A percentile compares a stretch with the other conserved stretches of the same genome.
Evolutionary conservation across 64 coral and sea anemone species (phyloP).

Genomic region (Anthopleura sola): DNA sequence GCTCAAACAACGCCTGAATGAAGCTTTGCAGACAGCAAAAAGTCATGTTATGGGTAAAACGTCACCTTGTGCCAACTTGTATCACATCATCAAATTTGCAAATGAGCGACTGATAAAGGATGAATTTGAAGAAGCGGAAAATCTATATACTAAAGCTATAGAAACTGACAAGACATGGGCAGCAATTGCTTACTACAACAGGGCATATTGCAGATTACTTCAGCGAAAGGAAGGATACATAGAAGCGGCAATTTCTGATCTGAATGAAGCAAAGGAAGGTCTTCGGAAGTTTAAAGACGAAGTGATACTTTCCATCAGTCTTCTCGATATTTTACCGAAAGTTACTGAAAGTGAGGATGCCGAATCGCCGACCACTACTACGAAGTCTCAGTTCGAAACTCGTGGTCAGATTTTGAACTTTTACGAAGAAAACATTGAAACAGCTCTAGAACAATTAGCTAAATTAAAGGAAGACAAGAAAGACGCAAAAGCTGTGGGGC

Average conservation of each 20-base stretch:
- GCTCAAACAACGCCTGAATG: neutral
- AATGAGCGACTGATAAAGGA: neutral
- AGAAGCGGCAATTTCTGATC: neutral
- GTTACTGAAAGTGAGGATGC: neutral
- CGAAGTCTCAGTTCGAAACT: neutral
- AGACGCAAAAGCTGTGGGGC: neutral
- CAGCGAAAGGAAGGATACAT: conserved; percentile 7
- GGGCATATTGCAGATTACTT: conserved; percentile 20
- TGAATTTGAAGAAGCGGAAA: neutral
- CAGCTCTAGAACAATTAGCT: neutral
- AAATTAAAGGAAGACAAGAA: neutral
- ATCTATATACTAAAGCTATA: conserved; percentile 17
- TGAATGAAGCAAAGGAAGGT: neutral
- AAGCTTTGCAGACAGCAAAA: neutral
- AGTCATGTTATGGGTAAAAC: neutral
- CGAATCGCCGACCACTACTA: neutral
- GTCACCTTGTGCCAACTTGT: conserved; percentile 26
- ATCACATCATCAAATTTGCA: conserved; percentile 25
- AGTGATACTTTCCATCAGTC: neutral
- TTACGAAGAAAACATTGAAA: conserved; percentile 24
- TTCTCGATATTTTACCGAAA: neutral
- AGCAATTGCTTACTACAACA: conserved; percentile 35
- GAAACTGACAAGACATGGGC: conserved; percentile 20
- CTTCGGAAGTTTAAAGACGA: neutral
- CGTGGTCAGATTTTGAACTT: conserved; percentile 19